phyloP scores from a whole-genome alignment of 2,888 invertebrate species.

The Lysandra bellargus region DNA sequence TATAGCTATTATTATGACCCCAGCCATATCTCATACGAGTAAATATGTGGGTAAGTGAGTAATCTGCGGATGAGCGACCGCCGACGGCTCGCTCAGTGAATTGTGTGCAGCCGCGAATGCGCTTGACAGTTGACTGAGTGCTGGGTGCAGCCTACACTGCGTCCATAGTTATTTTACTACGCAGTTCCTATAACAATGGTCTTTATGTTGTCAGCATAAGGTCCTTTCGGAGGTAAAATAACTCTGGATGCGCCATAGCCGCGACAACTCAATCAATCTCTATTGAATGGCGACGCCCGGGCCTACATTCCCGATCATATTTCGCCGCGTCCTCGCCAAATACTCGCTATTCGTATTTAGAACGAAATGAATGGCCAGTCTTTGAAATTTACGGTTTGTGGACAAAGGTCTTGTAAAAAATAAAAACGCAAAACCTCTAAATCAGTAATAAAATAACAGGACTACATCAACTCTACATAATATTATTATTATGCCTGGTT shows the following conservation, averaged over 20 bases:
- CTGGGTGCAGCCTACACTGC: constrained; percentile 55
- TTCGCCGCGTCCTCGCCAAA: constrained; percentile 22
- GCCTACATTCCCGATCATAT: constrained; percentile 34
- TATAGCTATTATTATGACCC: not conserved
- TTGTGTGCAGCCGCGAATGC: constrained; percentile 58
- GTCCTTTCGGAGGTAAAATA: not conserved
- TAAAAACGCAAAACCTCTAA: too few relatives aligned
- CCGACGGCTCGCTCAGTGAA: constrained; percentile 52
- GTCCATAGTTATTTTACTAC: not conserved
- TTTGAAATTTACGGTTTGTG: not conserved
- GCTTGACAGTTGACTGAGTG: constrained; percentile 65
- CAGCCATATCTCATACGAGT: constrained; percentile 19
- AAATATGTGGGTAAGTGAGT: constrained; percentile 46
- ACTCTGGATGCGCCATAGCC: constrained; percentile 36
- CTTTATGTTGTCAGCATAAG: not conserved
- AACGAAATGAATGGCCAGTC: not conserved
- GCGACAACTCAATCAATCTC: constrained; percentile 56
- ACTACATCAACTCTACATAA: too few relatives aligned
- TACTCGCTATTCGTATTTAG: constrained; percentile 9
- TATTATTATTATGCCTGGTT: too few relatives aligned
- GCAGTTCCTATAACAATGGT: not conserved
- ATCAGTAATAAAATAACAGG: too few relatives aligned
- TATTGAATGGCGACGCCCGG: constrained; percentile 46
- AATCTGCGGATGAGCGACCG: constrained; percentile 61
- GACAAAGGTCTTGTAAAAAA: not conserved